Conservation (phyloP, 2,797 vertebrate species). For the Tangara arthus region DNA sequence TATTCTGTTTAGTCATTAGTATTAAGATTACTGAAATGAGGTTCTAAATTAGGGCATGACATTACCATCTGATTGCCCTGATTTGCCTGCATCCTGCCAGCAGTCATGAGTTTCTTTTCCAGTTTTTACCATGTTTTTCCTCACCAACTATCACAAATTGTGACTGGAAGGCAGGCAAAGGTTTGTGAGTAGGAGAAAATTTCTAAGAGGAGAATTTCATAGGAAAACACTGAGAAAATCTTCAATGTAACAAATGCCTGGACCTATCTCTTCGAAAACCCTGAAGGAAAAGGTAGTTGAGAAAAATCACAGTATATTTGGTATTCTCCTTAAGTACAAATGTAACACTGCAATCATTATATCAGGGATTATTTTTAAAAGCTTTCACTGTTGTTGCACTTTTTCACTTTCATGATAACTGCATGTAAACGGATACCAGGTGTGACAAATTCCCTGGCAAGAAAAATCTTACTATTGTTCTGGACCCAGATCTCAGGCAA, state of each 20-base stretch:
- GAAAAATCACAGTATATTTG: not conserved
- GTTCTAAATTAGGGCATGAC: not conserved
- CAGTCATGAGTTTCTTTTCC: not conserved
- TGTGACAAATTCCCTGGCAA: not conserved
- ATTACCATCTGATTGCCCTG: fast-evolving
- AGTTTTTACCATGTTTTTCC: not conserved
- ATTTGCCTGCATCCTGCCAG: not conserved
- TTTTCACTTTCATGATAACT: not conserved
- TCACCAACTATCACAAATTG: not conserved
- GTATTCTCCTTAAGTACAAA: not conserved
- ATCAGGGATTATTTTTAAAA: not conserved
- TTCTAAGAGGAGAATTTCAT: not conserved
- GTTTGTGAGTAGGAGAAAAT: not conserved
- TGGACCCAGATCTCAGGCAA: not conserved
- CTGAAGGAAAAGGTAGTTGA: not conserved
- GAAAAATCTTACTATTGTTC: not conserved
- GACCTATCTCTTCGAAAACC: not conserved
- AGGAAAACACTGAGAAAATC: not conserved
- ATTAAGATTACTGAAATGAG: not conserved
- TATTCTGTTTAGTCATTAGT: not conserved
- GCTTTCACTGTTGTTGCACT: not conserved
- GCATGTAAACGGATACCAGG: not conserved
- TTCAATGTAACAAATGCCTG: not conserved
- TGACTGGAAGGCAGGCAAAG: not conserved
- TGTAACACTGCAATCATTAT: not conserved